Evolutionary conservation across 2,888 invertebrate species (phyloP).

Genomic region (Tetheella fluctuosa): DNA sequence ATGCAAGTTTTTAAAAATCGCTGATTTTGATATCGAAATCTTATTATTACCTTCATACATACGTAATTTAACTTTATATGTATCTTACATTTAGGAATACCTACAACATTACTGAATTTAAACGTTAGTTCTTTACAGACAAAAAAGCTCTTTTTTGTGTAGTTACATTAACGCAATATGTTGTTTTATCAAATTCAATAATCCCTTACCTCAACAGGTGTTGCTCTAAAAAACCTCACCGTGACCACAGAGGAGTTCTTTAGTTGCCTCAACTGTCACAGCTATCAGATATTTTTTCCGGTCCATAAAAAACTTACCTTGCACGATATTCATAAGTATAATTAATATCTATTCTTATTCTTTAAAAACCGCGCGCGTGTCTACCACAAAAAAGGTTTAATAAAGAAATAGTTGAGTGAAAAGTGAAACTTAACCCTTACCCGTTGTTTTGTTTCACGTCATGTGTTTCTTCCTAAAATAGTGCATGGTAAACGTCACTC

Average conservation of each 20-base stretch:
- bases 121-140: background rate
- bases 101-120: background rate
- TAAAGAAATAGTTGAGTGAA: slow-evolving; percentile 51
- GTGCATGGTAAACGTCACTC: slow-evolving; percentile 35
- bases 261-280: slow-evolving; percentile 74
- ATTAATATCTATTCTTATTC: slow-evolving; percentile 47
- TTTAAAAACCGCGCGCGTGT: slow-evolving; percentile 44
- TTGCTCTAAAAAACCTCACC: slow-evolving; percentile 58
- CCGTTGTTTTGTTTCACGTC: slow-evolving; percentile 35
- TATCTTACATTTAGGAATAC: background rate
- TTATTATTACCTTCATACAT: too few relatives aligned
- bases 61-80: too few relatives aligned
- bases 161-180: slow-evolving; percentile 50
- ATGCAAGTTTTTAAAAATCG: too few relatives aligned
- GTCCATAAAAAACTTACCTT: slow-evolving; percentile 49
- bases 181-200: slow-evolving; percentile 67
- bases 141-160: slow-evolving; percentile 23
- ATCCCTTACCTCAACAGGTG: slow-evolving; percentile 72
- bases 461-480: slow-evolving; percentile 24
- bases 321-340: slow-evolving; percentile 48
- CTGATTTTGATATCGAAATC: too few relatives aligned
- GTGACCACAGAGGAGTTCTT: slow-evolving; percentile 72
- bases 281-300: slow-evolving; percentile 68
- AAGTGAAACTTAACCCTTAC: slow-evolving; percentile 66
- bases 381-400: slow-evolving; percentile 52